A percentile compares a stretch with the other conserved stretches of the same genome.
Conservation (phyloP, 2,797 vertebrate genomes). For the Malacoraja senta region DNA sequence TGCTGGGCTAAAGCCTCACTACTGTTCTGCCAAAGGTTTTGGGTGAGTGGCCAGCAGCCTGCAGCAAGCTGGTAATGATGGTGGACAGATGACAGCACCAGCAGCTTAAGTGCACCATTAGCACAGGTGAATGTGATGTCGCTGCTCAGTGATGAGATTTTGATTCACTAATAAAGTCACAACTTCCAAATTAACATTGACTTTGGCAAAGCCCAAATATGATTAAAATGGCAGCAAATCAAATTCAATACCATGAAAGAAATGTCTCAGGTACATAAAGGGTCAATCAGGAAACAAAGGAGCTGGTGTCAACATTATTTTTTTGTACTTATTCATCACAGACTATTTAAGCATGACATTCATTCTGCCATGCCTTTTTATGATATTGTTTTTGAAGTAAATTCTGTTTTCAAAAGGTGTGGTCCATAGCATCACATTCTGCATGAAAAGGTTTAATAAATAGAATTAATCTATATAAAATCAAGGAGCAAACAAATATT, state of each 20-base stretch:
- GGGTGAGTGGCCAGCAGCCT: slow-evolving; percentile 17
- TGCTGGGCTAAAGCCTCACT: background rate
- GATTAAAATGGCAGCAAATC: background rate
- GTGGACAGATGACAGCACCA: slow-evolving; percentile 11
- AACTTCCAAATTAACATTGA: slow-evolving; percentile 19
- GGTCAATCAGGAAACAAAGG: background rate
- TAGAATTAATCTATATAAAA: background rate
- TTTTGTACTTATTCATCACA: background rate
- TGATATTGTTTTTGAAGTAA: background rate
- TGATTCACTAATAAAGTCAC: background rate
- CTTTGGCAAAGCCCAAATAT: background rate
- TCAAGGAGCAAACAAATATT: background rate
- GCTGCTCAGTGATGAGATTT: background rate
- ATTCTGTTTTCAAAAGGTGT: background rate
- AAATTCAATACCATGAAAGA: background rate
- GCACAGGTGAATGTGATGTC: background rate
- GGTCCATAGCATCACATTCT: background rate
- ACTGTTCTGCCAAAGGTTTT: background rate
- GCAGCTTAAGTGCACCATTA: background rate
- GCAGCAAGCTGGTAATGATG: background rate
- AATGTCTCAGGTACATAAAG: background rate
- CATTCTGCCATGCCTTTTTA: background rate
- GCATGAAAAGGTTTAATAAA: background rate
- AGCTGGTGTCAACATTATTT: background rate
- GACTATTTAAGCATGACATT: background rate